Evolutionary conservation across 2,888 invertebrate genomes (phyloP), one percentile per base, ranked within the genome.

Genomic region (Pseudeuparius sepicola): DNA sequence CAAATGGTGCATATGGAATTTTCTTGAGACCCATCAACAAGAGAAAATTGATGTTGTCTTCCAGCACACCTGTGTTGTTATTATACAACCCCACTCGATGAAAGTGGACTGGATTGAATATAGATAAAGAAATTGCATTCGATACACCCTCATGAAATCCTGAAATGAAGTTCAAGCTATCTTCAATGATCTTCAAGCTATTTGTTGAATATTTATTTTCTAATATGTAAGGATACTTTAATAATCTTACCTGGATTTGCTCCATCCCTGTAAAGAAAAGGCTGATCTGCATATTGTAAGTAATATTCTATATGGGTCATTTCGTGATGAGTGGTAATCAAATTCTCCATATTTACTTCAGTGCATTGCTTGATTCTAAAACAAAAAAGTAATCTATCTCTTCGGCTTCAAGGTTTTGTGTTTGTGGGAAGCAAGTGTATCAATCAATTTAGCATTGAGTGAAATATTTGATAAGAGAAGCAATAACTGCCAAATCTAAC

Each of bases 141-240:
- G 88, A 81, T 0, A 88, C 70, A 0, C 85, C 88, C 59, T 88
- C 88, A 51, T 88, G 86, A 54, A 88, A 88, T 4, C 85, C 86
- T 83, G 54, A 15, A 59, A 60, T 40, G 18, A 12, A 20, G 12
- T n/a, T n/a, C n/a, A n/a, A n/a, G n/a, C n/a, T n/a, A n/a, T n/a
- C n/a, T n/a, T n/a, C 11, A 24, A 17, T 12, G n/a, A 14, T 11
- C 10, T 24, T 7, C 11, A 9, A 30, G 11, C 4, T 18, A 20
- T 13, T 7, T 12, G 10, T 36, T 10, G 2, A n/a, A 6, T 13
- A 20, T n/a, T 25, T 31, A 24, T 31, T 31, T 14, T 29, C 15
- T 5, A 15, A 15, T 14, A 7, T 29, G 7, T 32, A 9, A 12
- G 14, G 14, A 27, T 14, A 14, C 5, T 30, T 31, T 34, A 14